A percentile compares a stretch with the other conserved stretches of the same genome.
These are phyloP conservation scores for Oxystoma pomonae DNA, from an alignment of 2,888 invertebrate species.

Conservation along the genomic window DNA sequence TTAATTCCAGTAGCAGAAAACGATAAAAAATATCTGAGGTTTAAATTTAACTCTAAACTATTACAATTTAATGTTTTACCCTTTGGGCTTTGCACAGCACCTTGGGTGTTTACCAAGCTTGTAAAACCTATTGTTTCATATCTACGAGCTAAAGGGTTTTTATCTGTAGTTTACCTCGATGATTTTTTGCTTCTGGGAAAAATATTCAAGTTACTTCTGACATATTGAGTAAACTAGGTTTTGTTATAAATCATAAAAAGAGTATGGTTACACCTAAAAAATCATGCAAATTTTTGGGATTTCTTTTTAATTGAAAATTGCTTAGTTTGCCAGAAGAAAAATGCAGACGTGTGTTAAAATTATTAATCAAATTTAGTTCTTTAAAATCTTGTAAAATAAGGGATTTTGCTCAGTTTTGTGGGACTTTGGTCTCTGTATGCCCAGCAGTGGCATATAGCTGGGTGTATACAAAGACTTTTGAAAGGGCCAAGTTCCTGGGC, in stretches of 20 bases:
- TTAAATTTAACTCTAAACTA: neutral
- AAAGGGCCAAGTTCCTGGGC: too few relatives aligned
- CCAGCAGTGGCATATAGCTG: conserved; percentile 4
- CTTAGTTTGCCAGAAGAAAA: neutral
- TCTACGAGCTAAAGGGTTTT: conserved; percentile 2
- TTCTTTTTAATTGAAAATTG: too few relatives aligned
- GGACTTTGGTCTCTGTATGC: neutral
- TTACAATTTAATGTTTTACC: conserved; percentile 4
- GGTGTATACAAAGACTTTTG: too few relatives aligned
- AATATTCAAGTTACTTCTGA: neutral
- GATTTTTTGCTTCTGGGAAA: conserved; percentile 2
- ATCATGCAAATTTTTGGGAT: conserved; percentile 5
- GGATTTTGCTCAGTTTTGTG: conserved; percentile 4
- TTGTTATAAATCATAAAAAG: conserved; percentile 8
- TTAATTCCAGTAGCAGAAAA: too few relatives aligned
- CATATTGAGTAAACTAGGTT: neutral
- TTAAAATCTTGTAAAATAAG: neutral
- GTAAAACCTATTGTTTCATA: conserved; percentile 8
- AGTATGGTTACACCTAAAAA: neutral
- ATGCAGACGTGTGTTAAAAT: neutral
- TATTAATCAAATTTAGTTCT: neutral
- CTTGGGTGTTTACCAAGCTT: conserved; percentile 10
- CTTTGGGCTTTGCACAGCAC: conserved; percentile 5
- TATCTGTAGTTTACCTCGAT: conserved; percentile 8
- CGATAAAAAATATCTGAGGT: too few relatives aligned